Base-by-base conservation (phyloP, 2,113 vertebrate species). In the Prochilodus magdalenae region DNA sequence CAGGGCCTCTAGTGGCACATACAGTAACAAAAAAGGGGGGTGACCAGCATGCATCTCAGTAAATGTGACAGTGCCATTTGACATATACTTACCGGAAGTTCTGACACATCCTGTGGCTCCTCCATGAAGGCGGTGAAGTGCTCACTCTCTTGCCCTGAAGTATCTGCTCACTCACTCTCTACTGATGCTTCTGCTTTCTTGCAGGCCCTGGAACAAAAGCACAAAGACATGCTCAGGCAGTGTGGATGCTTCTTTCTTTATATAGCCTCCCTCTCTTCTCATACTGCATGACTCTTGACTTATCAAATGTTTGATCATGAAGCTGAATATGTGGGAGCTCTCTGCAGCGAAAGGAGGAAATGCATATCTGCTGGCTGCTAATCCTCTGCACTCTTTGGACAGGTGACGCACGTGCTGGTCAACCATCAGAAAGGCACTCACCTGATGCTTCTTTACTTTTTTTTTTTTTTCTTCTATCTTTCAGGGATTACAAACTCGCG, bases 11-110 rank as follows among this genome's bases (percentile, higher is more conserved):
- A 36, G 36, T 36, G 36, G 36, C 7, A 7, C 7, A 36, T 4
- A 4, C 47, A 49, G 47, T 13, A n/a, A n/a, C n/a, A n/a, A n/a
- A n/a, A n/a, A n/a, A n/a, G n/a, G n/a, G n/a, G n/a, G n/a, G n/a
- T n/a, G n/a, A n/a, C n/a, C n/a, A n/a, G n/a, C n/a, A n/a, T n/a
- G n/a, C n/a, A n/a, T n/a, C n/a, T n/a, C n/a, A n/a, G n/a, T n/a
- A n/a, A n/a, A n/a, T n/a, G 40, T 44, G 40, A 44, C 40, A 6
- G 15, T 18, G 2, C 20, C 16, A 5, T n/a, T 18, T 5, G 4
- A 18, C 30, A 26, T 62, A 29, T 29, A 92, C 93, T 94, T 79
- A 95, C 94, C 84, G 93, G 94, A 81, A 92, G 83, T 75, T 92
- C 91, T 12, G 83, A 59, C 57, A 89, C 91, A 83, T 95, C 93